Base-by-base conservation (phyloP, 2,888 invertebrate species). In the Dryobota labecula region DNA sequence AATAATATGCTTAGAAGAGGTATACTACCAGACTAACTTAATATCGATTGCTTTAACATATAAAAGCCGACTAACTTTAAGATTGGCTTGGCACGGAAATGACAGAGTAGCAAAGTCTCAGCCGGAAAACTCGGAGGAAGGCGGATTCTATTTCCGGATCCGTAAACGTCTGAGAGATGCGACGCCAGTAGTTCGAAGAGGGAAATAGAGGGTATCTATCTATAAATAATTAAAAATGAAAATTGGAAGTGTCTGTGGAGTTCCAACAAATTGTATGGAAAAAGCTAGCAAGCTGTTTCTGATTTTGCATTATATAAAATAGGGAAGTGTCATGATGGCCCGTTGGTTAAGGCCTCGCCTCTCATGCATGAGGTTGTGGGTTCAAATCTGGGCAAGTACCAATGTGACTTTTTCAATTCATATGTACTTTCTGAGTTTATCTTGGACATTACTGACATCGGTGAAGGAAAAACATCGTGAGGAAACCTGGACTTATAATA, bases 131-230 rank as follows among this genome's bases (percentile, higher is more conserved):
- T 78, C 47, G 15, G 30, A 65, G 47, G 70, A 70, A 78, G 47
- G 64, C 53, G 20, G 47, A 65, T 82, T 78, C 73, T 83, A 78
- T 78, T 83, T 78, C 78, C 78, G 83, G 73, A 58, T 62, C 47
- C 15, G 64, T 54, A 5, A 60, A 24, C 61, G 51, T 53, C 53
- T n/a, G 33, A 58, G 53, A 33, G 47, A 64, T 20, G 57, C 33
- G 43, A 74, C 24, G 36, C 15, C n/a, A 56, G 27, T 15, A 49
- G 15, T 24, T 36, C 2, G 54, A 54, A 53, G n/a, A 30, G 30
- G 60, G 49, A 80, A 63, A 51, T 56, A 45, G 30, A 62, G 47
- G 30, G 36, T 30, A 73, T 36, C 20, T 30, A 73, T 36, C 20
- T 20, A 53, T 73, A 43, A 43, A 74, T 30, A 0, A 56, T 30